phyloP scores from a whole-genome alignment of 2,888 invertebrate genomes.

The Abscondita cerata region DNA sequence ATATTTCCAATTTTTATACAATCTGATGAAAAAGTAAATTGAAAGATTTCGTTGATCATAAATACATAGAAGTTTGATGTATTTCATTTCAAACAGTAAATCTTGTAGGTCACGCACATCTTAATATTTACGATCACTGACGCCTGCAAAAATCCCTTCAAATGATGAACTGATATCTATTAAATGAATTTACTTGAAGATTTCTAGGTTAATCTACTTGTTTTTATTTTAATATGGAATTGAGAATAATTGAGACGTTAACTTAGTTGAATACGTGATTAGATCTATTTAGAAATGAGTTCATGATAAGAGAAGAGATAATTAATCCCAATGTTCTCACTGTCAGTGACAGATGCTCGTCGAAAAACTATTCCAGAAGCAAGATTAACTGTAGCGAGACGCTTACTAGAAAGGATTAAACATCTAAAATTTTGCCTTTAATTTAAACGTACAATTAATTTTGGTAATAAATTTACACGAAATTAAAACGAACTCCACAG shows the following conservation, averaged over 20 bases:
- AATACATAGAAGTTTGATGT: too few relatives aligned
- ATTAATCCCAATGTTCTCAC: constrained; percentile 51
- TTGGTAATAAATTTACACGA: constrained; percentile 17
- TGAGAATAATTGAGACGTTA: too few relatives aligned
- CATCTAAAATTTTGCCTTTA: constrained; percentile 38
- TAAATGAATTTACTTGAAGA: too few relatives aligned
- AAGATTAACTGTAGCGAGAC: constrained; percentile 41
- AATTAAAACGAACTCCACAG: constrained; percentile 8
- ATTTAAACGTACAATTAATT: constrained; percentile 28
- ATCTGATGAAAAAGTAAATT: too few relatives aligned
- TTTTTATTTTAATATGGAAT: too few relatives aligned
- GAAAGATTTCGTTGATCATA: too few relatives aligned
- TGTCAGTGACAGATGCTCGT: constrained; percentile 51
- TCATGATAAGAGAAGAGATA: constrained; percentile 49
- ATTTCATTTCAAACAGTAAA: too few relatives aligned
- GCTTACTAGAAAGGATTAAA: constrained; percentile 40
- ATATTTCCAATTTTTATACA: too few relatives aligned
- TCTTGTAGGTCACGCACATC: too few relatives aligned
- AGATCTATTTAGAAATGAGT: constrained; percentile 48
- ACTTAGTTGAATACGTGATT: constrained; percentile 47
- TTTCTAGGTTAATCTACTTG: too few relatives aligned
- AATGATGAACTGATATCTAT: not conserved
- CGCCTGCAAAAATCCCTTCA: not conserved
- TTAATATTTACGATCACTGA: too few relatives aligned
- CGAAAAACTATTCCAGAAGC: constrained; percentile 47